Evolutionary conservation across 2,888 invertebrate genomes (phyloP), one percentile per base, ranked within the genome.

Genomic region (Liodrosophila aerea): DNA sequence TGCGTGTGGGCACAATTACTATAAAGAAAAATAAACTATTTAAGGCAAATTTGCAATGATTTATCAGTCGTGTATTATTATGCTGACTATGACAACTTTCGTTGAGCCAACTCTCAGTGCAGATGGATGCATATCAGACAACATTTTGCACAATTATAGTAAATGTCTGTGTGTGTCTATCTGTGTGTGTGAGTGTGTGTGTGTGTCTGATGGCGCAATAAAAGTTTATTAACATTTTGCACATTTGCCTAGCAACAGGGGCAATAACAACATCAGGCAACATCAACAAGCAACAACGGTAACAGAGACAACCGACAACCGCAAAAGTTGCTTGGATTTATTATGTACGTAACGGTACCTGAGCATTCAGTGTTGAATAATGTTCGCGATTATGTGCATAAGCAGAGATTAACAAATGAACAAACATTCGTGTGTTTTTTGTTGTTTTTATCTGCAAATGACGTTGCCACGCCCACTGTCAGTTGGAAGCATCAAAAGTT

Each of bases 161-260:
- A 74, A 72, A 72, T 66, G 64, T 73, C n/a, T n/a, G n/a, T n/a
- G n/a, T n/a, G n/a, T n/a, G n/a, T n/a, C n/a, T n/a, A n/a, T n/a
- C n/a, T n/a, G n/a, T n/a, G n/a, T n/a, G n/a, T n/a, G n/a, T n/a
- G n/a, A n/a, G n/a, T n/a, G n/a, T n/a, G n/a, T n/a, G n/a, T n/a
- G n/a, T n/a, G n/a, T n/a, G n/a, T 45, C 11, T 39, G 57, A 51
- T 80, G 80, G 73, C 73, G 73, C 78, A 82, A 76, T 76, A 66
- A 73, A 73, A 78, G 82, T 78, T 77, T 76, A 77, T 77, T 76
- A 81, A 77, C 77, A 81, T 74, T 77, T 74, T 81, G 77, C 72
- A 59, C 71, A 66, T 76, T 76, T 76, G 76, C 76, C 53, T 76
- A 68, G 64, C 71, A 78, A 78, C 69, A 22, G 5, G 5, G 22